Evolutionary conservation across 1,140 invertebrate genomes (phyloP).

Genomic region (Aphelinus atriplicis): DNA sequence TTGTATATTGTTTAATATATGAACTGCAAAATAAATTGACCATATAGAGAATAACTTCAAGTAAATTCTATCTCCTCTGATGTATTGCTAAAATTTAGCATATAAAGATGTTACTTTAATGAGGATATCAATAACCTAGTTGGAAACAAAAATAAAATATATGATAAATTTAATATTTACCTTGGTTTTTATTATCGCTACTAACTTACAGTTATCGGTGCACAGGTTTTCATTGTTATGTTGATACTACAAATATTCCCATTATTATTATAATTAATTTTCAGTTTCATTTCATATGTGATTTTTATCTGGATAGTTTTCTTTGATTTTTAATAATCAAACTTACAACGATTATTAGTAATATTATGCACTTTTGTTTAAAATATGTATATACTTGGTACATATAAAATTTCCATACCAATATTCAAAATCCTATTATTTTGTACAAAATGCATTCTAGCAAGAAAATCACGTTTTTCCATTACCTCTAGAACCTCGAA

Average conservation of each 20-base stretch:
- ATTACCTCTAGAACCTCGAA: slow-evolving; percentile 16
- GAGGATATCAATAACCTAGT: slow-evolving; percentile 28
- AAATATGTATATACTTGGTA: slow-evolving; percentile 33
- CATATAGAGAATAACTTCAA: slow-evolving; percentile 13
- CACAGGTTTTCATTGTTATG: slow-evolving; percentile 20
- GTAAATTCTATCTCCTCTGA: background rate
- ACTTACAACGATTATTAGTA: slow-evolving; percentile 16
- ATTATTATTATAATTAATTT: slow-evolving; percentile 15
- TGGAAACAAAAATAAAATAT: slow-evolving; percentile 41
- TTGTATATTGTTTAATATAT: too few relatives aligned
- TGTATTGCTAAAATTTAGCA: background rate
- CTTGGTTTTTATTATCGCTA: slow-evolving; percentile 32
- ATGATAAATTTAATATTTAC: slow-evolving; percentile 42
- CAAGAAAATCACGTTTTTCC: slow-evolving; percentile 27
- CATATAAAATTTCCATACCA: slow-evolving; percentile 32
- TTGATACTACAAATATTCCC: slow-evolving; percentile 11
- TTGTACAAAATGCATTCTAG: slow-evolving; percentile 39
- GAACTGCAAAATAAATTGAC: slow-evolving; percentile 21
- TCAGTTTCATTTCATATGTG: background rate
- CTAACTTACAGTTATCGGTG: slow-evolving; percentile 23
- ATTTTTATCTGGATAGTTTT: slow-evolving; percentile 9
- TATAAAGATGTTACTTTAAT: slow-evolving; percentile 6
- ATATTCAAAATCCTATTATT: slow-evolving; percentile 25
- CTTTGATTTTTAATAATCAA: slow-evolving; percentile 19
- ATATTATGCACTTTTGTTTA: slow-evolving; percentile 37